Base-by-base conservation (phyloP, 2,797 vertebrate genomes). In the Pipistrellus pygmaeus region DNA sequence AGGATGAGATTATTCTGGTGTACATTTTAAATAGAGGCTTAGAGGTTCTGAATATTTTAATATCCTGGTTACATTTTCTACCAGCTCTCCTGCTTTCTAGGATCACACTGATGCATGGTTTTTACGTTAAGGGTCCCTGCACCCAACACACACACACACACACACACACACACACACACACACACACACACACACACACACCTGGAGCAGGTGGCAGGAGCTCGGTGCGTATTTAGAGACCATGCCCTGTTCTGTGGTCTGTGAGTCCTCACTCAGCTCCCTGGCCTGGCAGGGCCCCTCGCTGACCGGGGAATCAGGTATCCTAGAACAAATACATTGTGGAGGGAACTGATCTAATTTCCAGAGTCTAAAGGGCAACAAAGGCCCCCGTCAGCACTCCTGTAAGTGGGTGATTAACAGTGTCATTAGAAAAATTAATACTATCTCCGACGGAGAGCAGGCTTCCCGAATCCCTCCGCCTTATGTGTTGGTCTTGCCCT, bases 361-460 rank as follows among this genome's bases (percentile, higher is more conserved):
- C 80, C 57, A 11, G 0, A 35, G 94, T 90, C 81, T 71, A 93
- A 68, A 94, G 93, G 68, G 87, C 0, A 1, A 75, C 88, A 46
- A 30, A 0, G 0, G n/a, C 97, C 88, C 35, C 3, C 82, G 60
- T 75, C 86, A 80, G 23, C 35, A 86, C 88, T 95, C 85, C 88
- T 97, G 94, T 77, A 27, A 0, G 4, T 6, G 0, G 41, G 46
- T 10, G 82, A 97, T 97, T 97, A 97, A 98, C 18, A 92, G 44
- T 83, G 94, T 88, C 89, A 35, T 89, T 75, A 0, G 96, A 78
- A 93, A 85, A 95, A 97, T 93, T 66, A 96, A 91, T 64, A 92
- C 89, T n/a, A 55, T 84, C 76, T 95, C 91, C 62, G 30, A 88
- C 91, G 73, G 96, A 76, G 66, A 97, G 48, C 55, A 30, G 85